Evolutionary conservation across 2,888 invertebrate genomes (phyloP), one percentile per base, ranked within the genome.

Genomic region (Rambutsinella grinnellia): DNA sequence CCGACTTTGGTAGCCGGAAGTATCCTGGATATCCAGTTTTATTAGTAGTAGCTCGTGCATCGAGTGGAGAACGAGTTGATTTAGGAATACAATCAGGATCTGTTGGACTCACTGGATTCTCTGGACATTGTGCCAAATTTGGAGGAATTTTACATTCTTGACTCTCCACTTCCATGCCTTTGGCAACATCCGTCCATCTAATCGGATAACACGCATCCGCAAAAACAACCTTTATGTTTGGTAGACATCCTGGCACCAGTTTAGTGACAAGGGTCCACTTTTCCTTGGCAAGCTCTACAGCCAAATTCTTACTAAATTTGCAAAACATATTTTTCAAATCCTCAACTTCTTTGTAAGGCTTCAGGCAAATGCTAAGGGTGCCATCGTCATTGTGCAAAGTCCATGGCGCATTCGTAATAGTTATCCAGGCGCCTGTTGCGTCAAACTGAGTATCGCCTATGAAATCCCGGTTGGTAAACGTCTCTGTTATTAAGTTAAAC

Each of bases 361-460:
- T 28, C 15, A 80, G 51, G 27, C 80, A 80, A 57, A 78, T 15
- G 0, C 61, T 62, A n/a, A n/a, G n/a, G 3, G 69, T 53, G 1
- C 78, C 81, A 21, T 21, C 27, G 36, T 79, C 66, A 3, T 71
- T 68, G 13, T 61, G 54, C 3, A 81, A 17, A 2, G 80, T 79
- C 81, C 81, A 81, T 13, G 66, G 17, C 2, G 0, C 24, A n/a
- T 60, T 49, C 0, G 76, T 71, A 27, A 81, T 71, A 5, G 68
- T 65, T 2, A 81, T 17, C 62, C 80, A 80, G 0, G 80, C 60
- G 0, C 72, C 77, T 2, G 58, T 44, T 8, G 79, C 66, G 15
- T 76, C 79, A 10, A 72, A 15, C 2, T 57, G 24, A 21, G 56
- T n/a, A n/a, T n/a, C n/a, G n/a, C n/a, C 49, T 44, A 3, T 24